Percentiles rank a stretch among this genome's conserved stretches.
Conservation (phyloP, 2,113 vertebrate genomes). For the Mesoclemmys tuberculata region DNA sequence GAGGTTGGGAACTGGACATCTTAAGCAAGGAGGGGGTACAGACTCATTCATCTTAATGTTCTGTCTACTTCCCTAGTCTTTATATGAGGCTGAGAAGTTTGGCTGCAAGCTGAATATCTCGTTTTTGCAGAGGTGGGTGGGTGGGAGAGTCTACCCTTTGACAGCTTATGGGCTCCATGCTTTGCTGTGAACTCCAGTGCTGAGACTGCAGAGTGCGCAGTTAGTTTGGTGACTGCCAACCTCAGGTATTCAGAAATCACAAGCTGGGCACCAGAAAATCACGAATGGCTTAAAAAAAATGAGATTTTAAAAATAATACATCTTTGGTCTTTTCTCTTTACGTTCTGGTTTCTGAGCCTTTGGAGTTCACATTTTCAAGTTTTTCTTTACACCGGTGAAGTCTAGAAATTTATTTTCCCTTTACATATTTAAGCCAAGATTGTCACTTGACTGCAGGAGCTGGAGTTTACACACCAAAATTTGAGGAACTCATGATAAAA, state of each 20-base stretch:
- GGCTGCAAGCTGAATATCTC: neutral
- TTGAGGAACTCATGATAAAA: too few relatives aligned
- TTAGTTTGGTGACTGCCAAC: too few relatives aligned
- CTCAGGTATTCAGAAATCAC: too few relatives aligned
- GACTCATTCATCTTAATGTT: neutral
- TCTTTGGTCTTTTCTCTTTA: too few relatives aligned
- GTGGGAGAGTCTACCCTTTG: neutral
- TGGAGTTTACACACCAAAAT: too few relatives aligned
- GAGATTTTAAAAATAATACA: too few relatives aligned
- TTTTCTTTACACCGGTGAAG: too few relatives aligned
- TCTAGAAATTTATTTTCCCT: too few relatives aligned
- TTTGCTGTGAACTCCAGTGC: accelerated
- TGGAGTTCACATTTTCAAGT: too few relatives aligned
- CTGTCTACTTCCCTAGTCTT: neutral
- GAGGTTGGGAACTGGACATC: neutral
- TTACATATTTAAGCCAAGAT: too few relatives aligned
- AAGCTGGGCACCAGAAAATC: neutral
- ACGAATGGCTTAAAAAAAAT: neutral
- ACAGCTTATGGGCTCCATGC: neutral
- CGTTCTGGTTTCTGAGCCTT: too few relatives aligned
- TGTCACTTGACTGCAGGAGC: too few relatives aligned
- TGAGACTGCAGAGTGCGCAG: neutral
- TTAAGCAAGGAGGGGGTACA: accelerated
- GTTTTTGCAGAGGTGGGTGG: neutral
- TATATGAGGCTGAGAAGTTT: neutral